A percentile compares a stretch with the other conserved stretches of the same genome.
phyloP scores from a whole-genome alignment of 2,888 invertebrate genomes.

The Asteroscopus sphinx region DNA sequence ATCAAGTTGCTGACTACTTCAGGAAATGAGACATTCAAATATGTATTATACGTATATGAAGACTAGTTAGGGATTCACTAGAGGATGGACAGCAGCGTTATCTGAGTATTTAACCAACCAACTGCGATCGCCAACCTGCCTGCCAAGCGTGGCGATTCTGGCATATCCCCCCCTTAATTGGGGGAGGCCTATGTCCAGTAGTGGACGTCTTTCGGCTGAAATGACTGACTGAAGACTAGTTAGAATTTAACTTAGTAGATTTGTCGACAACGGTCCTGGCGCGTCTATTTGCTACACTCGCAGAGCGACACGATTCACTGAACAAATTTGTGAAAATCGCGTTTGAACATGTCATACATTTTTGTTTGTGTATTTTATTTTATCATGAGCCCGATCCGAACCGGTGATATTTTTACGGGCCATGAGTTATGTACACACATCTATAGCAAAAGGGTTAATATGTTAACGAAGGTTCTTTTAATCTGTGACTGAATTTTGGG shows the following conservation, averaged over 20 bases:
- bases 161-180: too few relatives aligned
- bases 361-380: slow-evolving; percentile 68
- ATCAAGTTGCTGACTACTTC: slow-evolving; percentile 37
- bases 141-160: too few relatives aligned
- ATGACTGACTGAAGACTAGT: slow-evolving; percentile 36
- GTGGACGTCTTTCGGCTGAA: too few relatives aligned
- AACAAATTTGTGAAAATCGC: slow-evolving; percentile 74
- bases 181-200: too few relatives aligned
- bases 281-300: slow-evolving; percentile 66
- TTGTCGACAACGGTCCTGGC: slow-evolving; percentile 54
- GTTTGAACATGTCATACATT: slow-evolving; percentile 70
- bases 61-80: too few relatives aligned
- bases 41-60: slow-evolving; percentile 16
- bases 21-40: slow-evolving; percentile 28
- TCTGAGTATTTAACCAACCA: too few relatives aligned
- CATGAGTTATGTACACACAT: slow-evolving; percentile 55
- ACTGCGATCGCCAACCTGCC: too few relatives aligned
- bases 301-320: slow-evolving; percentile 71
- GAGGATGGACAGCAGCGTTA: too few relatives aligned
- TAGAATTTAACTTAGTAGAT: slow-evolving; percentile 62
- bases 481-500: slow-evolving; percentile 50
- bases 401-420: slow-evolving; percentile 64
- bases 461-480: slow-evolving; percentile 53
- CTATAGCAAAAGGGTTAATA: slow-evolving; percentile 62
- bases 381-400: slow-evolving; percentile 62